Percentiles rank a stretch among this genome's conserved stretches.
Conservation (phyloP, 2,888 invertebrate species). For the Diarsia dahlii region DNA sequence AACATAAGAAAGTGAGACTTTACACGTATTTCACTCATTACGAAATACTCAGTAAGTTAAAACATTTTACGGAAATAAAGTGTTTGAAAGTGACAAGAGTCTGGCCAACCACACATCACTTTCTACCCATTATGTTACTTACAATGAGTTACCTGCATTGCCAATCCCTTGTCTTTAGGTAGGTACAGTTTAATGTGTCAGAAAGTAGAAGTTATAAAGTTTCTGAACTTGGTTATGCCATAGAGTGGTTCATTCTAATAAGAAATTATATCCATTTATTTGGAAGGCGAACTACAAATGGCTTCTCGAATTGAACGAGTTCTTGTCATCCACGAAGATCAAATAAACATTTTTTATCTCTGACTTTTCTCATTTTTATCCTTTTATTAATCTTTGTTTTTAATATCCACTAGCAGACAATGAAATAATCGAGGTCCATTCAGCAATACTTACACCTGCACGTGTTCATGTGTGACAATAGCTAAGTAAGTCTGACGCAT, state of each 20-base stretch:
- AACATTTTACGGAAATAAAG: conserved; percentile 47
- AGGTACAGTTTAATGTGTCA: neutral
- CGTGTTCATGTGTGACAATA: neutral
- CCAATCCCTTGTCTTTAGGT: neutral
- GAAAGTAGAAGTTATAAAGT: neutral
- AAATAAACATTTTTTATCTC: neutral
- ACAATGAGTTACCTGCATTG: conserved; percentile 17
- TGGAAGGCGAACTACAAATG: neutral
- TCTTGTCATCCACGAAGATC: neutral
- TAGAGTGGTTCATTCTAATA: neutral
- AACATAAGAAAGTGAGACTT: neutral
- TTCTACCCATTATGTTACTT: conserved; percentile 47
- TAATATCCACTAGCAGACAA: neutral
- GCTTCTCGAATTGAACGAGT: neutral
- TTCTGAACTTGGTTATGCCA: neutral
- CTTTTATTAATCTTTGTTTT: neutral
- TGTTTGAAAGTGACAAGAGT: conserved; percentile 49
- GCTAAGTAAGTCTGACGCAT: neutral
- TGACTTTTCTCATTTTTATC: neutral
- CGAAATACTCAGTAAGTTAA: conserved; percentile 34
- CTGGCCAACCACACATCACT: conserved; percentile 40
- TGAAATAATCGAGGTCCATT: neutral
- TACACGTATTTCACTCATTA: conserved; percentile 20
- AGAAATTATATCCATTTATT: neutral
- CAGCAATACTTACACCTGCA: neutral